Evolutionary conservation across 1,140 invertebrate species (phyloP), one percentile per base, ranked within the genome.

Genomic region (Drosophila subpulchrella): DNA sequence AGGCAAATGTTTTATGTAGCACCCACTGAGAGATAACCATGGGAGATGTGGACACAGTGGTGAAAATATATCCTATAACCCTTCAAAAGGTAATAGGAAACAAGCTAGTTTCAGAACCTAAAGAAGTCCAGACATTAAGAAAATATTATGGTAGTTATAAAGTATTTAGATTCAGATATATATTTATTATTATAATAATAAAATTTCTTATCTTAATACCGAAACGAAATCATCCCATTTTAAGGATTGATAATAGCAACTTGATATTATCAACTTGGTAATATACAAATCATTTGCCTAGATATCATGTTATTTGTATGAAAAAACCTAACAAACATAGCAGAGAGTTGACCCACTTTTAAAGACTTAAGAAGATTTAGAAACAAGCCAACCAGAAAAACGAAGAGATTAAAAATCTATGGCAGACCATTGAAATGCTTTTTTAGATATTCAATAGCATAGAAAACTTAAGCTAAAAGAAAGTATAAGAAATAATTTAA

Each of bases 1-100:
- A 65, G 75, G 75, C 70, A 78, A 71, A 78, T 86, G 78, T 75
- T 86, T 88, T 78, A 88, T 86, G 63, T 67, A 78, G 68, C 68
- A 70, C 74, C 63, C 82, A 83, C 75, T 55, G 62, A 47, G 66
- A 73, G 55, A 75, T 60, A 83, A 80, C 75, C 80, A 75, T 66
- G 75, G 62, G 67, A 78, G 60, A 56, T 61, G 66, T 38, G 48
- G 42, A 24, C 8, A 75, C 72, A 75, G 51, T 66, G 47, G 36
- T 48, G 32, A 17, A 57, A 30, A 30, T 6, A 30, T 17, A 42
- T 17, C 15, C 42, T 34, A n/a, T 8, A 51, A 6, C 8, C n/a
- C 30, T 27, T 27, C 4, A 27, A 24, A 27, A 27, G 27, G 3
- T 27, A 27, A 27, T 27, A 3, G 0, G 5, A 27, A 27, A 27